Evolutionary conservation across 2,113 vertebrate species (phyloP).

Genomic region (Tympanuchus pallidicinctus): DNA sequence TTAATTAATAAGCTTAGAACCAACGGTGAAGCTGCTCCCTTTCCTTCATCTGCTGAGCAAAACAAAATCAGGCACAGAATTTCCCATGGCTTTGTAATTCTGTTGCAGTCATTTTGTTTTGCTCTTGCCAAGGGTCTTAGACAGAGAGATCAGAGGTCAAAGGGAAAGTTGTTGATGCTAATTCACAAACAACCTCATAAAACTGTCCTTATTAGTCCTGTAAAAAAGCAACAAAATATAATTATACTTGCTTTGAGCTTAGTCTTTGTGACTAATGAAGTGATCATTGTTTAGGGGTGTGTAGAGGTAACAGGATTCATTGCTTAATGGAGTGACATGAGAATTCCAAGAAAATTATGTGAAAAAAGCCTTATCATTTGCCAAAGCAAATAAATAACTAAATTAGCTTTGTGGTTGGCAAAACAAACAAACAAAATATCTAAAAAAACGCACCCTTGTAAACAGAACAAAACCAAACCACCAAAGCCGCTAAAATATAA

Average conservation of each 20-base stretch:
- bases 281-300: background rate
- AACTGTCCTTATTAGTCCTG: background rate
- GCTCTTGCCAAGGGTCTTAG: background rate
- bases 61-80: background rate
- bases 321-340: background rate
- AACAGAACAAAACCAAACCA: background rate
- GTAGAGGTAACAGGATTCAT: background rate
- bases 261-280: slow-evolving; percentile 15
- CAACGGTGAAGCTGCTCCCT: background rate
- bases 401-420: background rate
- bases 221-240: background rate
- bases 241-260: background rate
- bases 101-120: background rate
- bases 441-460: background rate
- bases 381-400: background rate
- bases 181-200: slow-evolving; percentile 38
- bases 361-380: background rate
- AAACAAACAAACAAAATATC: background rate
- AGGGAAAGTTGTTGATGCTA: background rate
- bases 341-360: background rate
- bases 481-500: background rate
- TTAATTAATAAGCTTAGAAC: background rate
- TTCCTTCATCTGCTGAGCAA: background rate
- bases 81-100: background rate
- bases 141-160: background rate